Base-by-base conservation (phyloP, 2,888 invertebrate genomes). In the Papilio gigon region DNA sequence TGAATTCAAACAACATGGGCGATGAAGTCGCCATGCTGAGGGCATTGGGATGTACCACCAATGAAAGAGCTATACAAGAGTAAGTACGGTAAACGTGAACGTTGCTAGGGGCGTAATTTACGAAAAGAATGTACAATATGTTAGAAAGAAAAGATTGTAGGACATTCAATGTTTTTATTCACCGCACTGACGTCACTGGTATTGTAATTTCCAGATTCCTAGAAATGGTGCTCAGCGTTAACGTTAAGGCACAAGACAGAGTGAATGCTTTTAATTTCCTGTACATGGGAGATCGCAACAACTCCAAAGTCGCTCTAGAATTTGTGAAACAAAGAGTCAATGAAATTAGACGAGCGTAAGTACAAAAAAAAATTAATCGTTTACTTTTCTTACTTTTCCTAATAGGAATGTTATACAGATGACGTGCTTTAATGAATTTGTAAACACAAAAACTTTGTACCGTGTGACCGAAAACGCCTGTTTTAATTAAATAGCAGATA, bases 31-130 rank as follows among this genome's bases (percentile, higher is more conserved):
- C 83, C 0, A 92, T 93, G 81, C 77, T 94, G 0, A 82, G 87
- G 35, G 82, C 91, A 1, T 80, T 94, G 1, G 94, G 93, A 4
- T 94, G 94, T 73, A 87, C 91, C 0, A 84, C 75, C 6, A 77
- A 93, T 60, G 72, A 75, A 5, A 73, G 72, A 0, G 82, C 89
- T 8, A 78, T 93, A 12, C 71, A 81, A 56, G 77, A 77, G 93
- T 93, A 77, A 82, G 88, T 73, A 67, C n/a, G n/a, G n/a, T n/a
- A n/a, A n/a, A n/a, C n/a, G n/a, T n/a, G n/a, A n/a, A n/a, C n/a
- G n/a, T n/a, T n/a, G n/a, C n/a, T n/a, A n/a, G n/a, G n/a, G n/a
- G n/a, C n/a, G n/a, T n/a, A n/a, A n/a, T n/a, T n/a, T n/a, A n/a
- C n/a, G n/a, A n/a, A n/a, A n/a, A n/a, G n/a, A n/a, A n/a, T n/a